These are phyloP conservation scores for Momotus momota DNA, from an alignment of 2,797 vertebrate genomes.

Conservation along the genomic window DNA sequence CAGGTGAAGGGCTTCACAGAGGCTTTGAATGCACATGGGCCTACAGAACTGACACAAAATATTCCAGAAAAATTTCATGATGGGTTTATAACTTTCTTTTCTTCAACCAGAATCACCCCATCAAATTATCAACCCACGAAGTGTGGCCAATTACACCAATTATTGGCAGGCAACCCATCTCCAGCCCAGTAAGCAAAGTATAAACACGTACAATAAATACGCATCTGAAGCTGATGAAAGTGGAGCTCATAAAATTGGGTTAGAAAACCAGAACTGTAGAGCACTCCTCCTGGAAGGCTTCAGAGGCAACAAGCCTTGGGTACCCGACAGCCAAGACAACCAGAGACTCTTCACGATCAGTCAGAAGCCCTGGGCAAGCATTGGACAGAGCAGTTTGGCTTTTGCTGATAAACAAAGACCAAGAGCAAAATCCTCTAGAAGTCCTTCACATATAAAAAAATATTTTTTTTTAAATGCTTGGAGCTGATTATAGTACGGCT, in stretches of 20 bases:
- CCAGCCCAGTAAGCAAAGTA: not conserved
- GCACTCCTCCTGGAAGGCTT: not conserved
- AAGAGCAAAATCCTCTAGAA: not conserved
- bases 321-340: not conserved
- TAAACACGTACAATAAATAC: too few species aligned
- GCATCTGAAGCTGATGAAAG: not conserved
- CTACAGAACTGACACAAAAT: not conserved
- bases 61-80: not conserved
- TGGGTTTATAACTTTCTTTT: not conserved
- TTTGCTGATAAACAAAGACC: not conserved
- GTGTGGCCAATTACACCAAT: not conserved
- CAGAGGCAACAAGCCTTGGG: not conserved
- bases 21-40: fast-evolving
- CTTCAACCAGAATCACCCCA: not conserved
- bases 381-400: not conserved
- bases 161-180: not conserved
- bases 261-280: not conserved
- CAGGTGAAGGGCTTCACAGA: not conserved
- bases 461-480: not conserved
- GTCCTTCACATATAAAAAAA: not conserved
- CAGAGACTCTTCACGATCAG: not conserved
- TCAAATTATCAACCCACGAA: not conserved
- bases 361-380: not conserved
- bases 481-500: not conserved
- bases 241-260: not conserved